Conservation (phyloP, 2,797 vertebrate species). For the Dendrocincla fuliginosa region DNA sequence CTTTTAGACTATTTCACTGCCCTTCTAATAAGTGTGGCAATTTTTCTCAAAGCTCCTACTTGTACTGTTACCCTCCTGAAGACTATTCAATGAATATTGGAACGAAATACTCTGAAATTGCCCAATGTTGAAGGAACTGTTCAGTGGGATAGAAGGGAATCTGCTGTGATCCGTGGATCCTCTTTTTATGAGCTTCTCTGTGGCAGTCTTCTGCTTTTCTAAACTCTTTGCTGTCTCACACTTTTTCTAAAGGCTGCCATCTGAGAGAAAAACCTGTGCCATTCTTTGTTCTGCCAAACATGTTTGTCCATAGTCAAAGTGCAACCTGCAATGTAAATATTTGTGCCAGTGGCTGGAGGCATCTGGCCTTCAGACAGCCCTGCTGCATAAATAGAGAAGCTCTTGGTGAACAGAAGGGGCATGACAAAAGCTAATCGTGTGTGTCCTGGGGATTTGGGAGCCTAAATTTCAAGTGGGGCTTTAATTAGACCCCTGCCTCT, state of each 20-base stretch:
- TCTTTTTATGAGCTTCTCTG: background rate
- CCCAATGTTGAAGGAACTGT: background rate
- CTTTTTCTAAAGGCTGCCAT: background rate
- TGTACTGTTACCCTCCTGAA: background rate
- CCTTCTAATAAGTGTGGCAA: background rate
- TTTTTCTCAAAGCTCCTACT: conserved; percentile 6
- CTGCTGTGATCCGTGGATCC: background rate
- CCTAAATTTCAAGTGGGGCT: background rate
- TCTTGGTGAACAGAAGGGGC: background rate
- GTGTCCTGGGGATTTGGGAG: background rate
- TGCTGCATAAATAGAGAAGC: background rate
- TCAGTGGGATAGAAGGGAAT: background rate
- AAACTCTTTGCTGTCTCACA: background rate
- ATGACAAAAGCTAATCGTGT: background rate
- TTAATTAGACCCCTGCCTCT: background rate
- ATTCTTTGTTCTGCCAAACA: background rate
- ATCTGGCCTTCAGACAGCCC: background rate
- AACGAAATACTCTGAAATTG: background rate
- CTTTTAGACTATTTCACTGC: background rate
- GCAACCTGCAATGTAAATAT: background rate
- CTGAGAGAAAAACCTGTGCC: background rate
- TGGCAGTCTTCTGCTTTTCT: background rate
- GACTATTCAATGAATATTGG: background rate
- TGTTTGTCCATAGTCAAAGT: background rate
- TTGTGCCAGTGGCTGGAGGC: background rate